phyloP scores from a whole-genome alignment of 2,113 vertebrate species.

The Lontra canadensis region DNA sequence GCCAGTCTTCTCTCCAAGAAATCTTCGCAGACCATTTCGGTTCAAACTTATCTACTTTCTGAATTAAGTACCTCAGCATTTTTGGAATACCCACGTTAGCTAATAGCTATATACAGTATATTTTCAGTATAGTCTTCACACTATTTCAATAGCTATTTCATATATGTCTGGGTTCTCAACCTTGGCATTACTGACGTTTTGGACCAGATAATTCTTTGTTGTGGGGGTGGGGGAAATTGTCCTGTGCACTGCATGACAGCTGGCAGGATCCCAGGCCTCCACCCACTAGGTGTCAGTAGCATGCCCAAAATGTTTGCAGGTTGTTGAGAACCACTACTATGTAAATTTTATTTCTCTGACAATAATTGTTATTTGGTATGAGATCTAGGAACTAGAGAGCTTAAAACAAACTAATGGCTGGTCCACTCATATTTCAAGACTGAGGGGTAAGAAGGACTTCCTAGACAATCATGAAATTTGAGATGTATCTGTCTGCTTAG shows the following conservation, averaged over 20 bases:
- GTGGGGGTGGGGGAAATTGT: neutral
- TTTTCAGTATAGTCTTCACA: neutral
- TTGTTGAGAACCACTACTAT: conserved; percentile 38
- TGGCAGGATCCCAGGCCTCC: neutral
- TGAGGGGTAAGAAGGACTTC: neutral
- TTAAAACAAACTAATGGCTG: conserved; percentile 53
- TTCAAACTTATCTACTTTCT: conserved; percentile 23
- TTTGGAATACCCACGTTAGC: conserved; percentile 21
- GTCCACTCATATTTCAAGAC: conserved; percentile 25
- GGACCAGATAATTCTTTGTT: neutral
- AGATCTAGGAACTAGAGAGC: conserved; percentile 36
- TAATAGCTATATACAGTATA: neutral
- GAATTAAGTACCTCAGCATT: neutral
- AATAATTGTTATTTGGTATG: conserved; percentile 18
- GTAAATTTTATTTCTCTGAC: conserved; percentile 46
- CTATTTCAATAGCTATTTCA: neutral
- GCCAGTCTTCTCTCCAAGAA: conserved; percentile 16
- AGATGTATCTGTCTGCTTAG: conserved; percentile 44
- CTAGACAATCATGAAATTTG: conserved; percentile 50
- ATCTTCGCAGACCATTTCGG: conserved; percentile 14
- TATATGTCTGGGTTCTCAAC: neutral
- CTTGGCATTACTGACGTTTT: neutral
- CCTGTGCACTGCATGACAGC: neutral
- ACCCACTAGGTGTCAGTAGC: neutral
- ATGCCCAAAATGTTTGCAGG: conserved; percentile 8